Evolutionary conservation across 2,888 invertebrate genomes (phyloP).

Genomic region (Hydrotaea diabolus): DNA sequence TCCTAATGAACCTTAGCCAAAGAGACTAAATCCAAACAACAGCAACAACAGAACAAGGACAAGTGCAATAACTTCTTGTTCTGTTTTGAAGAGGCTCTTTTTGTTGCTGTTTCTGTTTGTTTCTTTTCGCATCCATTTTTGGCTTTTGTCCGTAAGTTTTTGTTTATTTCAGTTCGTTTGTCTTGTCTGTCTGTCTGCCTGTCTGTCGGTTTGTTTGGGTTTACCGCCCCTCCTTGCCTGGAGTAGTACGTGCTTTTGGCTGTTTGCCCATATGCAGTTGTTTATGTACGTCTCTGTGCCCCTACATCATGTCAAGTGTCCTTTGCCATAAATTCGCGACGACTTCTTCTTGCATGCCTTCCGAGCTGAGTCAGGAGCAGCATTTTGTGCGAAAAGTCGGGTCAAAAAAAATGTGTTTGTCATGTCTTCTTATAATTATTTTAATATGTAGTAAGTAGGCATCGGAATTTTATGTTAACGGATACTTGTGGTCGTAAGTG

Average conservation of each 20-base stretch:
- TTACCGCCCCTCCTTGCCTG: not conserved
- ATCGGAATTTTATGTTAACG: no score
- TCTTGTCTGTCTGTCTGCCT: constrained; percentile 4
- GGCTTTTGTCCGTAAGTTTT: constrained; percentile 31
- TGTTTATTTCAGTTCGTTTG: constrained; percentile 27
- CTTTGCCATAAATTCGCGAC: no score
- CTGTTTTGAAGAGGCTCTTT: constrained; percentile 10
- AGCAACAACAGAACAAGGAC: constrained; percentile 5
- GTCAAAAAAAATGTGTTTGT: no score
- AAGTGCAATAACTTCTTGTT: constrained; percentile 54
- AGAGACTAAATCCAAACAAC: not conserved
- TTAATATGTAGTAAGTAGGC: no score
- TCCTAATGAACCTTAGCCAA: constrained; percentile 16
- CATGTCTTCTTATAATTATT: no score
- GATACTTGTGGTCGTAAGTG: no score
- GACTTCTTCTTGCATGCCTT: no score
- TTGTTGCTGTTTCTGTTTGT: constrained; percentile 15
- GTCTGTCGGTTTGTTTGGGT: constrained; percentile 4
- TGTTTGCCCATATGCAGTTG: constrained; percentile 51
- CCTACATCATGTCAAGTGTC: constrained; percentile 38
- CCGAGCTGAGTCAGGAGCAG: no score
- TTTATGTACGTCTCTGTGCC: constrained; percentile 16
- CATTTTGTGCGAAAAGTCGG: no score
- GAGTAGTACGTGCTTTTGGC: constrained; percentile 32
- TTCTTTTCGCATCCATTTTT: constrained; percentile 7